Evolutionary conservation across 92 coral and sea anemone genomes (phyloP).

Genomic region (Diadumene lineata): DNA sequence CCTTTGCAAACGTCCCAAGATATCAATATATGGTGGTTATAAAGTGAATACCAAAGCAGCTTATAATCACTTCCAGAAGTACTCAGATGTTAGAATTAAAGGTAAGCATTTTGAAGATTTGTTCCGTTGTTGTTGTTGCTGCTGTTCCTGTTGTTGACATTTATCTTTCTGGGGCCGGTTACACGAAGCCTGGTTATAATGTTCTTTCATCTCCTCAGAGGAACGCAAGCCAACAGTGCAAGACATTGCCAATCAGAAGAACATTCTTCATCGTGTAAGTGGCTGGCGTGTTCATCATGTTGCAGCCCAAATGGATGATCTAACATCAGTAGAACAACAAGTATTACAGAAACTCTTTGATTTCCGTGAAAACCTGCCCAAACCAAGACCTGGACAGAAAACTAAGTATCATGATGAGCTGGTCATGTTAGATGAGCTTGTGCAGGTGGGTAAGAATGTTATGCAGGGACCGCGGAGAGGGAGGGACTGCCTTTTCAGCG

Average conservation of each 20-base stretch:
- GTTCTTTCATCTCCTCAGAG: slow-evolving; percentile 40
- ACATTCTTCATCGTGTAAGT: slow-evolving; percentile 83
- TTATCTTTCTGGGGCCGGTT: not conserved
- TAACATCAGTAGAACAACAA: slow-evolving; percentile 84
- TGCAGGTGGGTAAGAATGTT: slow-evolving; percentile 66
- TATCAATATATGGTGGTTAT: slow-evolving; percentile 92
- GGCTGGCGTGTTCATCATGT: slow-evolving; percentile 98
- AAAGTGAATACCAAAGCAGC: slow-evolving; percentile 95
- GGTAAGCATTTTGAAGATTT: slow-evolving; percentile 51
- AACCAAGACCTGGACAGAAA: slow-evolving; percentile 92
- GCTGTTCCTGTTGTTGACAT: not conserved
- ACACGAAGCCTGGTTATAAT: not conserved
- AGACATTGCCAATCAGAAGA: slow-evolving; percentile 92
- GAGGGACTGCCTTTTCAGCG: not conserved
- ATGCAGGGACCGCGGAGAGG: not conserved
- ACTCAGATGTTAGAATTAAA: slow-evolving; percentile 93
- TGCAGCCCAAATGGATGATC: slow-evolving; percentile 96
- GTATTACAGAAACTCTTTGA: slow-evolving; percentile 89
- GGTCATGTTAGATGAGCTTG: slow-evolving; percentile 88
- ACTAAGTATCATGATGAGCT: slow-evolving; percentile 87
- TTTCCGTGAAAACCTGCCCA: slow-evolving; percentile 84
- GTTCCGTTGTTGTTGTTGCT: not conserved
- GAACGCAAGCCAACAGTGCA: slow-evolving; percentile 95
- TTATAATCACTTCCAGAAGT: slow-evolving; percentile 92
- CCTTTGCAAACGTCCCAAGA: slow-evolving; percentile 87